Evolutionary conservation across 2,113 vertebrate genomes (phyloP).

Genomic region (Corydoras maculifer): DNA sequence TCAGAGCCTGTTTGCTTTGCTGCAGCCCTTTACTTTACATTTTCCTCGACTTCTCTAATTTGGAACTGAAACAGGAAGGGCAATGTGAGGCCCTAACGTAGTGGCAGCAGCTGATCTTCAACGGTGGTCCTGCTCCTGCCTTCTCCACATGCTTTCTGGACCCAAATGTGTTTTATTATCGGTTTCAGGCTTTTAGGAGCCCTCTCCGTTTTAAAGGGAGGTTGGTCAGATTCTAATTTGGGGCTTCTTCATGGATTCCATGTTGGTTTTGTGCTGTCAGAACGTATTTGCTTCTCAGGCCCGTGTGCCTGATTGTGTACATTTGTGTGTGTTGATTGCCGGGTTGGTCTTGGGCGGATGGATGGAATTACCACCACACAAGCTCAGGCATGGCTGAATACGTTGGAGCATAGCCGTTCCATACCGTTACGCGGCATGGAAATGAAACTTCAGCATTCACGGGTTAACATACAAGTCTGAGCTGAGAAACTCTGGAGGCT

Average conservation of each 20-base stretch:
- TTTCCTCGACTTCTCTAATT: constrained; percentile 44
- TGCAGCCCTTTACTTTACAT: constrained; percentile 38
- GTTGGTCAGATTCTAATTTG: background rate
- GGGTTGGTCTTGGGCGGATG: constrained; percentile 11
- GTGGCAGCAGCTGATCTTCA: constrained; percentile 51
- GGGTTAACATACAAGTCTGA: background rate
- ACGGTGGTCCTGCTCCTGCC: constrained; percentile 51
- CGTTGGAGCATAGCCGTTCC: constrained; percentile 13
- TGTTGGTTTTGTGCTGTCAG: constrained; percentile 4
- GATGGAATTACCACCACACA: constrained; percentile 32
- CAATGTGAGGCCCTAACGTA: background rate
- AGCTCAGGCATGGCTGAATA: constrained; percentile 23
- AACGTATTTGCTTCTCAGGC: background rate
- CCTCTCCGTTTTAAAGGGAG: constrained; percentile 6
- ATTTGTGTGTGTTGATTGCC: constrained; percentile 16
- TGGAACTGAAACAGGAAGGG: constrained; percentile 44
- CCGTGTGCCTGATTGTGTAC: background rate
- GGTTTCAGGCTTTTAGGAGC: background rate
- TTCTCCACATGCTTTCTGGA: constrained; percentile 17
- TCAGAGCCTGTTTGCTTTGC: constrained; percentile 27
- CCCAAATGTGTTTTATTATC: constrained; percentile 23
- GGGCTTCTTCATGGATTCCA: background rate
- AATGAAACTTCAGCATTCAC: constrained; percentile 8
- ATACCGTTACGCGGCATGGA: constrained; percentile 13
- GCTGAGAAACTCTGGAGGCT: background rate